Evolutionary conservation across 2,113 vertebrate genomes (phyloP).

Genomic region (Oxygymnocypris stewartii): DNA sequence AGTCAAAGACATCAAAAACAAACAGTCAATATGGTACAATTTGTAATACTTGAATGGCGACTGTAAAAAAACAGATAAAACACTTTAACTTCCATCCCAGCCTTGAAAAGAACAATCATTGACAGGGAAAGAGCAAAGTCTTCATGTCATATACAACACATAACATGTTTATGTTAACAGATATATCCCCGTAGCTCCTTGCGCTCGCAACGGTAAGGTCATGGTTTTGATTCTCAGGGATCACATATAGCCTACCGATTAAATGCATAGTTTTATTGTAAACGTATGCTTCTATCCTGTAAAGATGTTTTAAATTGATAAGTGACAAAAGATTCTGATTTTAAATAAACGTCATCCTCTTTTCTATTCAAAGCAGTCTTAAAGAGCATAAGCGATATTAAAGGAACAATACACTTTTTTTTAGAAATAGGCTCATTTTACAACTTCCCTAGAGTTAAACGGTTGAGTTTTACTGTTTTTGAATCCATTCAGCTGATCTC

Average conservation of each 20-base stretch:
- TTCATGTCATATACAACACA: neutral
- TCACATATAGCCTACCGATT: neutral
- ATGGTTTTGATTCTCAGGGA: neutral
- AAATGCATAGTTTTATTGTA: neutral
- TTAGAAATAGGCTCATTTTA: too few relatives aligned
- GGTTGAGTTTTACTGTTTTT: too few relatives aligned
- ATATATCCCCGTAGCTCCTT: neutral
- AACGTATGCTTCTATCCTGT: neutral
- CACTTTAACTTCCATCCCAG: constrained; percentile 1
- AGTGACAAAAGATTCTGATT: neutral
- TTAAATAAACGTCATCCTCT: neutral
- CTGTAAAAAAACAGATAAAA: neutral
- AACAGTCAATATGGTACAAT: neutral
- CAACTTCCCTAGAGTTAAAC: too few relatives aligned
- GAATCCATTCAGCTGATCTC: too few relatives aligned
- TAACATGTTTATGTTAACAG: neutral
- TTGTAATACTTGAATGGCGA: constrained; percentile 19
- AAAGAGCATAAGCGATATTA: too few relatives aligned
- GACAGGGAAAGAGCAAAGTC: neutral
- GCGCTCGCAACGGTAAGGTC: neutral
- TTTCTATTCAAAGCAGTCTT: neutral
- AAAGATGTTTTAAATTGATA: neutral
- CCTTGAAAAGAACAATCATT: constrained; percentile 39
- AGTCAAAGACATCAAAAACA: neutral
- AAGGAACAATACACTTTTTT: too few relatives aligned